These are phyloP conservation scores for Synergus laeviventris DNA, from an alignment of 2,888 invertebrate species.

Conservation along the genomic window DNA sequence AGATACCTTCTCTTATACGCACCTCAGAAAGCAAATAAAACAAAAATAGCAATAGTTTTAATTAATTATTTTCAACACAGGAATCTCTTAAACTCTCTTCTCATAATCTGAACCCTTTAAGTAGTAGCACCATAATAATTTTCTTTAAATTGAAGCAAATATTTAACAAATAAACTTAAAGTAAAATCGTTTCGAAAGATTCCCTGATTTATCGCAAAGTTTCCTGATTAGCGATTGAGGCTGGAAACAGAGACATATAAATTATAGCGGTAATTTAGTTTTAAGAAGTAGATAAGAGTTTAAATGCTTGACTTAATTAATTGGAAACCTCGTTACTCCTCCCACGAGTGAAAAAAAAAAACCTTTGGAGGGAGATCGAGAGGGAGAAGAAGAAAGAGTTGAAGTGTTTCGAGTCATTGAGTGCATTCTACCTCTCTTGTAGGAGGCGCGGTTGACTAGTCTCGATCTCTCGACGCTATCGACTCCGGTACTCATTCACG, in stretches of 20 bases:
- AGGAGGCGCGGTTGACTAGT: conserved; percentile 16
- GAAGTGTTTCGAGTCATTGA: conserved; percentile 26
- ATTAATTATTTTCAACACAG: too few species aligned
- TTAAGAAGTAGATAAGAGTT: not conserved
- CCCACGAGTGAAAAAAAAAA: conserved; percentile 11
- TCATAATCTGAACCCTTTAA: too few species aligned
- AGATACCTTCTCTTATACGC: not conserved
- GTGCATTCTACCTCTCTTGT: conserved; percentile 25
- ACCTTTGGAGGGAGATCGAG: conserved; percentile 10
- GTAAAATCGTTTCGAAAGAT: too few species aligned
- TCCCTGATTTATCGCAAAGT: too few species aligned
- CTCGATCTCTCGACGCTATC: conserved; percentile 22
- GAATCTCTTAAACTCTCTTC: too few species aligned
- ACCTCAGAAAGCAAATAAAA: not conserved
- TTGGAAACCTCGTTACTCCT: conserved; percentile 14
- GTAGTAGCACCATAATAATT: too few species aligned
- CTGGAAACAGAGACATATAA: not conserved
- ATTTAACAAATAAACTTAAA: too few species aligned
- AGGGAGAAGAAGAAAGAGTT: not conserved
- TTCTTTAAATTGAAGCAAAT: too few species aligned
- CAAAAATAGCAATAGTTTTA: too few species aligned
- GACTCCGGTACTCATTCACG: conserved; percentile 28
- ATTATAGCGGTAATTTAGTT: not conserved
- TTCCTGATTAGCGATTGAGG: too few species aligned
- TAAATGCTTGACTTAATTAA: conserved; percentile 2